phyloP scores from a whole-genome alignment of 2,113 vertebrate genomes.

The Corapipo altera region DNA sequence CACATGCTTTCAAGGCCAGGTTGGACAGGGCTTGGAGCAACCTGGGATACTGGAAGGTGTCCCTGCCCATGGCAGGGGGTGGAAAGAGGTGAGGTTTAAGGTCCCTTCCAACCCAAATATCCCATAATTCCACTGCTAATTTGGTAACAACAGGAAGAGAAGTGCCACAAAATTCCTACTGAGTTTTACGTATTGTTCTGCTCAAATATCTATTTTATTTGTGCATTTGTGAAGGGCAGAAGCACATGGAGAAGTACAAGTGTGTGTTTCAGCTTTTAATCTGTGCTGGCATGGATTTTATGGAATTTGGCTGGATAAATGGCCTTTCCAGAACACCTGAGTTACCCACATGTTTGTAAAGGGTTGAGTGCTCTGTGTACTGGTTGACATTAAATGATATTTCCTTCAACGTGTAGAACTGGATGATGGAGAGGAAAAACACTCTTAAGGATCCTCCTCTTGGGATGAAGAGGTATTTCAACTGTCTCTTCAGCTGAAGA shows the following conservation, averaged over 20 bases:
- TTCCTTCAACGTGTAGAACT: background rate
- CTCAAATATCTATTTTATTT: background rate
- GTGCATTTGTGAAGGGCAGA: background rate
- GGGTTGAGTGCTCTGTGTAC: fast-evolving
- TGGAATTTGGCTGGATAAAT: background rate
- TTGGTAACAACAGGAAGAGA: background rate
- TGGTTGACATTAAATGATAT: background rate
- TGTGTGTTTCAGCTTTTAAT: background rate
- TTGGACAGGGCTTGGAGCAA: fast-evolving
- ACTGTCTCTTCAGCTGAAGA: background rate
- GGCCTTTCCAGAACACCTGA: background rate
- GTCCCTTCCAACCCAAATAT: background rate
- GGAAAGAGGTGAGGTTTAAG: background rate
- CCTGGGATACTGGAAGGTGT: background rate
- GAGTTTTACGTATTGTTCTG: background rate
- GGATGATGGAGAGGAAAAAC: background rate
- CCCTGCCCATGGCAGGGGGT: background rate
- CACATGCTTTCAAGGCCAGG: background rate
- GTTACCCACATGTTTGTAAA: background rate
- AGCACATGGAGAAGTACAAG: background rate
- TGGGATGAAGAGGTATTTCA: background rate
- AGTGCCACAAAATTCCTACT: background rate
- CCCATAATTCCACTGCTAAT: background rate
- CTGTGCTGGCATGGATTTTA: background rate
- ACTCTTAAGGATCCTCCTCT: background rate